Conservation (phyloP, 1,140 invertebrate genomes). For the Vollenhovia emeryi region DNA sequence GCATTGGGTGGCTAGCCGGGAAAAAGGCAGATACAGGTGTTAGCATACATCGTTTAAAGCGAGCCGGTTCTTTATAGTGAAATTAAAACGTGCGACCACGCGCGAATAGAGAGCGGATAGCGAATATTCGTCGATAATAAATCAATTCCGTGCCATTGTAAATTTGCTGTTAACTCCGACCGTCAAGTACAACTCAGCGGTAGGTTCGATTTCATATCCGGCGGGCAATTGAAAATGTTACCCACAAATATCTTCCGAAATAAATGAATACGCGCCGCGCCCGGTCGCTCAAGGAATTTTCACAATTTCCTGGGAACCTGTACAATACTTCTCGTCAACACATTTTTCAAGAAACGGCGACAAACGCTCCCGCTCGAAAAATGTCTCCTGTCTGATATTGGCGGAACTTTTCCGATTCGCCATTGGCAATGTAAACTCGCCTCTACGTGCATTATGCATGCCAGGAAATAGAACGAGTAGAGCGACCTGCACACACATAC, state of each 20-base stretch:
- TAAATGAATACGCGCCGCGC: conserved; percentile 18
- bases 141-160: conserved; percentile 12
- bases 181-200: not conserved
- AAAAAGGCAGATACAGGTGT: conserved; percentile 61
- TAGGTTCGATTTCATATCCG: not conserved
- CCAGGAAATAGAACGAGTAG: conserved; percentile 70
- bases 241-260: conserved; percentile 18
- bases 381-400: conserved; percentile 51
- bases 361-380: conserved; percentile 42
- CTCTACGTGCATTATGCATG: conserved; percentile 71
- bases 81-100: conserved; percentile 73
- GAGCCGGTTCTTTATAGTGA: conserved; percentile 67
- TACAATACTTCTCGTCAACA: conserved; percentile 35
- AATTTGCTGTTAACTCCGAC: not conserved
- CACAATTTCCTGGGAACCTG: conserved; percentile 11
- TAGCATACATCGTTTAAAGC: conserved; percentile 73
- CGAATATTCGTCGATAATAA: conserved; percentile 33
- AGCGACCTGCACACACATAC: conserved; percentile 48
- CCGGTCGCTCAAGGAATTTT: conserved; percentile 21
- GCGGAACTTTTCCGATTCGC: conserved; percentile 62
- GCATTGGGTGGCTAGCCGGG: not conserved
- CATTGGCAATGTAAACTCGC: conserved; percentile 69
- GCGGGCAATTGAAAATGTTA: conserved; percentile 5
- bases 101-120: conserved; percentile 56
- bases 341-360: conserved; percentile 42